phyloP scores from a whole-genome alignment of 2,888 invertebrate genomes.

The Cantharis rustica region DNA sequence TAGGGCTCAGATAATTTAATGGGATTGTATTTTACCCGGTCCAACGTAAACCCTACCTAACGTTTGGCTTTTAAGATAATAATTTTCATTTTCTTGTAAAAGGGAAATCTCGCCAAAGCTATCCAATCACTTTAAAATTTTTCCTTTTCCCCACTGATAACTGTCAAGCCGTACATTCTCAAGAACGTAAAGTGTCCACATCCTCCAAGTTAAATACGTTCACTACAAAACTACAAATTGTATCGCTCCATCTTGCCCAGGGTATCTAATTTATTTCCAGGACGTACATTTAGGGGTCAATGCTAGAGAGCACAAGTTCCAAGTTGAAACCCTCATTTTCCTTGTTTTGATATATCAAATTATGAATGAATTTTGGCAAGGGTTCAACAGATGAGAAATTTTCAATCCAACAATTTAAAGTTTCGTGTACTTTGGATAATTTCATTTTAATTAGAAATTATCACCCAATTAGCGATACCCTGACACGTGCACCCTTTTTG shows the following conservation, averaged over 20 bases:
- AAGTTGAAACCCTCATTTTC: background rate
- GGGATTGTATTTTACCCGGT: background rate
- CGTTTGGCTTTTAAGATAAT: background rate
- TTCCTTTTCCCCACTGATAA: background rate
- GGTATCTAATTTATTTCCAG: background rate
- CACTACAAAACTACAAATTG: background rate
- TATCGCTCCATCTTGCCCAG: background rate
- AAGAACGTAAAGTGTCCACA: background rate
- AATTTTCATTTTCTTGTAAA: background rate
- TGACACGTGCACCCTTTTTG: no score
- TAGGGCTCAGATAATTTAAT: background rate
- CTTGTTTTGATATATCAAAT: background rate
- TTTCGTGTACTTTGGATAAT: background rate
- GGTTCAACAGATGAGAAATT: background rate
- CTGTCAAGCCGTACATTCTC: background rate
- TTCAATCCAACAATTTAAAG: background rate
- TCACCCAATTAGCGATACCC: background rate
- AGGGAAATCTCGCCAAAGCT: background rate
- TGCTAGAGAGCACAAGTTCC: background rate
- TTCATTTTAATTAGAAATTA: background rate
- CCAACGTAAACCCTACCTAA: background rate
- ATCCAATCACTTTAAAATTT: background rate
- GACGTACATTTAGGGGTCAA: background rate
- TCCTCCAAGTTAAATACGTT: background rate
- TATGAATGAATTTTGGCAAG: background rate